A percentile compares a stretch with the other conserved stretches of the same genome.
Conservation (phyloP, 2,797 vertebrate genomes). For the Halcyon chelicuti region DNA sequence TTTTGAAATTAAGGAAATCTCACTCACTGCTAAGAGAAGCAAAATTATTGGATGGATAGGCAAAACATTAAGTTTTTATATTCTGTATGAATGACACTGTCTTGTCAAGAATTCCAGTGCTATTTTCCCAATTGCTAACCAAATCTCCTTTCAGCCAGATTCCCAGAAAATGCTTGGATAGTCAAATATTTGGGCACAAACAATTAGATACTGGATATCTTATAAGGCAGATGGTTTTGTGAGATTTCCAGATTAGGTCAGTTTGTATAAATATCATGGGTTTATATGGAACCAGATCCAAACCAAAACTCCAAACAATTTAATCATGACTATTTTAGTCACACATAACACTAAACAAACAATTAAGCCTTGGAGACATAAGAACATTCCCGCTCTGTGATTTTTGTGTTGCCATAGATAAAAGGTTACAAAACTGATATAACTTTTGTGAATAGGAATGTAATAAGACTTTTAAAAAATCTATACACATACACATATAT, state of each 20-base stretch:
- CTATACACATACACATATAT: neutral
- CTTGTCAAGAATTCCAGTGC: neutral
- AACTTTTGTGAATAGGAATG: neutral
- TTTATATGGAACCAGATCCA: slow-evolving; percentile 12
- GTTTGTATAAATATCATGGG: slow-evolving; percentile 44
- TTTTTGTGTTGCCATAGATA: neutral
- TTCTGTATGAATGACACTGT: neutral
- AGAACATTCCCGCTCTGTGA: neutral
- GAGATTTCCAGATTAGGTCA: slow-evolving; percentile 2
- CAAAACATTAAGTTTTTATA: neutral
- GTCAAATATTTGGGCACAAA: neutral
- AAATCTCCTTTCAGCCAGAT: neutral
- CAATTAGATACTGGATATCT: neutral
- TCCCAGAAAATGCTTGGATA: neutral
- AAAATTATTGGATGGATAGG: neutral
- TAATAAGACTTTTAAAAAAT: neutral
- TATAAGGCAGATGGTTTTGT: neutral
- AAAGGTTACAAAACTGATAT: neutral
- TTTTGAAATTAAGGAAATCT: neutral
- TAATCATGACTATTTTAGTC: slow-evolving; percentile 40
- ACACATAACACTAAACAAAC: slow-evolving; percentile 12
- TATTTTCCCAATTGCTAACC: neutral
- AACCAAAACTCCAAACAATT: slow-evolving; percentile 47
- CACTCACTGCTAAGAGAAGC: neutral
- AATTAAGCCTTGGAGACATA: slow-evolving; percentile 14